phyloP scores from a whole-genome alignment of 2,797 vertebrate species.

The Periparus ater region DNA sequence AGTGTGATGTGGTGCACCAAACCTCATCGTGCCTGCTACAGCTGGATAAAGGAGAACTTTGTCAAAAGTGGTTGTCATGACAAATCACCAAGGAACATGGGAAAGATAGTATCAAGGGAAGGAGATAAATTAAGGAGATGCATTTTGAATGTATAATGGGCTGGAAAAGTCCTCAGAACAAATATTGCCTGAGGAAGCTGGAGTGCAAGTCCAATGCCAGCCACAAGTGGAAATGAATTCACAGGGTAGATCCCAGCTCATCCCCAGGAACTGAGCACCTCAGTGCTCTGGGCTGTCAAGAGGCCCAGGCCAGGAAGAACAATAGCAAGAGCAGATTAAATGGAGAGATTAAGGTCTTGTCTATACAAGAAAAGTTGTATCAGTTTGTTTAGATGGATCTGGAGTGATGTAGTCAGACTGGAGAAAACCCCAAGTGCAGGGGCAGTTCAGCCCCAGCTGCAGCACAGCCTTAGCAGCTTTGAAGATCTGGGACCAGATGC shows the following conservation, averaged over 20 bases:
- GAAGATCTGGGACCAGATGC: neutral
- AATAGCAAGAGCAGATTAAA: slow-evolving; percentile 35
- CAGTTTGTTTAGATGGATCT: slow-evolving; percentile 41
- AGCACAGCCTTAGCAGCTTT: neutral
- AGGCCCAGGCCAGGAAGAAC: slow-evolving; percentile 4
- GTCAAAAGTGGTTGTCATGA: neutral
- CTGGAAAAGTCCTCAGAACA: neutral
- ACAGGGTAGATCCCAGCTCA: neutral
- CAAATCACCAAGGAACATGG: neutral
- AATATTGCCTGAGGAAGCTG: neutral
- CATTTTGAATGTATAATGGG: neutral
- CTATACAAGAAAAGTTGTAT: slow-evolving; percentile 59
- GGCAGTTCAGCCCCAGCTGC: neutral
- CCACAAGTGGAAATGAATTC: slow-evolving; percentile 36
- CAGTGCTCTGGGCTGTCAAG: neutral
- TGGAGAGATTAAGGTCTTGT: slow-evolving; percentile 51
- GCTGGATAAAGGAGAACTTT: neutral
- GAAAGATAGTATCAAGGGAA: neutral
- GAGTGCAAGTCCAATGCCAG: neutral
- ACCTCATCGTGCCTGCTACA: neutral
- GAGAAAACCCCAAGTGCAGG: neutral
- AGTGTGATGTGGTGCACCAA: neutral
- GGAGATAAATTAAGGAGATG: slow-evolving; percentile 11
- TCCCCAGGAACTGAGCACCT: neutral
- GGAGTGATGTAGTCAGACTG: slow-evolving; percentile 23